A percentile compares a stretch with the other conserved stretches of the same genome.
phyloP scores from a whole-genome alignment of 1,140 invertebrate species.

The Pseudomyrmex sp. region DNA sequence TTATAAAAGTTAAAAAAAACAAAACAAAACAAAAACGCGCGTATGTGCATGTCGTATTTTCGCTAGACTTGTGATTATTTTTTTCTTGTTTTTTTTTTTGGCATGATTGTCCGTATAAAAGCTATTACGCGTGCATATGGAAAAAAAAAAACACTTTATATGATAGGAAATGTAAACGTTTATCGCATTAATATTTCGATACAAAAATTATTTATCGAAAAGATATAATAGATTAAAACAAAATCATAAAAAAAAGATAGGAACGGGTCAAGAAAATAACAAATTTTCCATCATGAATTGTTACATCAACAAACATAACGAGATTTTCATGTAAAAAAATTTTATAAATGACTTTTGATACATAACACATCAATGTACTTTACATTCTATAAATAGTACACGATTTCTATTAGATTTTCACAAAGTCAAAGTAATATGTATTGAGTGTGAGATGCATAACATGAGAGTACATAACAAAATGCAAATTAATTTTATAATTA shows the following conservation, averaged over 20 bases:
- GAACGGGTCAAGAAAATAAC: constrained; percentile 64
- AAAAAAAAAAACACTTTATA: constrained; percentile 22
- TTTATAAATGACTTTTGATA: too few species aligned
- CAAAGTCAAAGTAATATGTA: too few species aligned
- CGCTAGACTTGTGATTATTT: constrained; percentile 4
- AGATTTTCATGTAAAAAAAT: too few species aligned
- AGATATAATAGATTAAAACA: constrained; percentile 40
- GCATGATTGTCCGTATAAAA: constrained; percentile 15
- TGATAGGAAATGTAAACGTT: constrained; percentile 20
- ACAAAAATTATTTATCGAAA: constrained; percentile 39
- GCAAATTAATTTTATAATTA: constrained; percentile 5
- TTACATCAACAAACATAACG: too few species aligned
- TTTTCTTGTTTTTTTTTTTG: neutral
- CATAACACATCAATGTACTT: neutral
- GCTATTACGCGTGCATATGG: constrained; percentile 47
- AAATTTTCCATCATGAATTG: neutral
- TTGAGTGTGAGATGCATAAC: too few species aligned
- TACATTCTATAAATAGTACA: neutral
- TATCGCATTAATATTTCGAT: constrained; percentile 30
- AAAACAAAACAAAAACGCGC: neutral
- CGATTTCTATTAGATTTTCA: neutral
- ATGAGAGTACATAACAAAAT: neutral
- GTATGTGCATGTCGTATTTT: constrained; percentile 62
- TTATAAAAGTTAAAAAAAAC: neutral
- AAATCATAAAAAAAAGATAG: constrained; percentile 61